Conservation (phyloP, 2,797 vertebrate species). For the Gadopsis marmoratus region DNA sequence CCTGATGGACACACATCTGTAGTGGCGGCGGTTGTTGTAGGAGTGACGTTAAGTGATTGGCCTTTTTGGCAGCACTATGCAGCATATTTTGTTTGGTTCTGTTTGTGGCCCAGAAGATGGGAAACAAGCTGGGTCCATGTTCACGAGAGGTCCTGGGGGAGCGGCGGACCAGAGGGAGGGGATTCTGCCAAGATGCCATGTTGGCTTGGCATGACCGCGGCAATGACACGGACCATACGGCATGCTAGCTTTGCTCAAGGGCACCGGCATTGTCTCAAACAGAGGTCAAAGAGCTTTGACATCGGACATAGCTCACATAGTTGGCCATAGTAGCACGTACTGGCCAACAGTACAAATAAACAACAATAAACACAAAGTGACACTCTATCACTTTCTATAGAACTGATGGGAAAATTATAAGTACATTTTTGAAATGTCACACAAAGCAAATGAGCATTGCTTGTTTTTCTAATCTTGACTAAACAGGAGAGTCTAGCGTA, state of each 20-base stretch:
- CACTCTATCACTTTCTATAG: neutral
- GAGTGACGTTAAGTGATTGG: conserved; percentile 45
- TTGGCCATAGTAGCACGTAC: conserved; percentile 18
- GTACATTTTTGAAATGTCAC: neutral
- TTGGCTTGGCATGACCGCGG: conserved; percentile 52
- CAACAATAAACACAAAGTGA: conserved; percentile 11
- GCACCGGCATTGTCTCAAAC: conserved; percentile 12
- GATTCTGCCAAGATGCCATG: conserved; percentile 72
- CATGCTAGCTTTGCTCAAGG: neutral
- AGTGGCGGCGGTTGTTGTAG: conserved; percentile 38
- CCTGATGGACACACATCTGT: conserved; percentile 68
- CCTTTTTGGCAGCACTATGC: conserved; percentile 63
- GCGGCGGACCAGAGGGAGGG: conserved; percentile 68
- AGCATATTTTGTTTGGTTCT: conserved; percentile 73
- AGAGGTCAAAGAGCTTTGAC: conserved; percentile 29
- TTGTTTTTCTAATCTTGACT: neutral
- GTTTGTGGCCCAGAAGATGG: conserved; percentile 84
- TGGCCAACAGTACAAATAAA: conserved; percentile 25
- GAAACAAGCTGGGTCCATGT: conserved; percentile 81
- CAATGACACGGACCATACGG: conserved; percentile 13
- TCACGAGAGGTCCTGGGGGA: conserved; percentile 85
- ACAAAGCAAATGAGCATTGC: neutral
- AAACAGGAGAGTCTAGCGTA: neutral
- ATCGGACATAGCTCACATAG: conserved; percentile 31
- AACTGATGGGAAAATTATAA: neutral